phyloP scores from a whole-genome alignment of 2,888 invertebrate species.

The Odiellus spinosus region DNA sequence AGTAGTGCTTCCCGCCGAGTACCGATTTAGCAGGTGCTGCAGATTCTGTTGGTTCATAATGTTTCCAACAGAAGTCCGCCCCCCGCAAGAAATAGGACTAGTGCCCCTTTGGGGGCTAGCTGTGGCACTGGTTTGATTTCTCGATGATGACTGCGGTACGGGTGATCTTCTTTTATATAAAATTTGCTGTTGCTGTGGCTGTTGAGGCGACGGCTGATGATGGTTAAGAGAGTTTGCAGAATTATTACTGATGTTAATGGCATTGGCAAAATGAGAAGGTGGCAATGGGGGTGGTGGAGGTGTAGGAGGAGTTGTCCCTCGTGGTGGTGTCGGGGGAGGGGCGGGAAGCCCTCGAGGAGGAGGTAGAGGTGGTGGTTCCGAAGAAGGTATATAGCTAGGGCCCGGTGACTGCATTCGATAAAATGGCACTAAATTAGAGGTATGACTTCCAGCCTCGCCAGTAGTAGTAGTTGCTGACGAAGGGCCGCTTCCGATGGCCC shows the following conservation, averaged over 20 bases:
- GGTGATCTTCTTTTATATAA: conserved; percentile 61
- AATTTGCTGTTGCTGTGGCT: conserved; percentile 38
- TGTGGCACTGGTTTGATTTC: conserved; percentile 10
- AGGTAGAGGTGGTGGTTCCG: conserved; percentile 24
- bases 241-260: conserved; percentile 27
- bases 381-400: conserved; percentile 12
- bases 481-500: not conserved
- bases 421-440: conserved; percentile 9
- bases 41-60: not conserved
- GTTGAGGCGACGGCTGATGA: not conserved
- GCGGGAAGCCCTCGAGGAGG: conserved; percentile 22
- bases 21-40: not conserved
- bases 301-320: conserved; percentile 40
- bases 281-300: conserved; percentile 34
- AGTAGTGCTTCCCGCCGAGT: not conserved
- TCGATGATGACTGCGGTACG: conserved; percentile 24
- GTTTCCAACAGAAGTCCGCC: conserved; percentile 56
- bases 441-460: conserved; percentile 3
- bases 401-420: conserved; percentile 13
- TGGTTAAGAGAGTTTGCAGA: not conserved
- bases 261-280: conserved; percentile 35
- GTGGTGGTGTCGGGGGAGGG: conserved; percentile 45
- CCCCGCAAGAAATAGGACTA: conserved; percentile 50
- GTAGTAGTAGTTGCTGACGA: not conserved
- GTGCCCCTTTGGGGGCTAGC: conserved; percentile 24